phyloP scores from a whole-genome alignment of 2,888 invertebrate species.

The Synergus gifuensis region DNA sequence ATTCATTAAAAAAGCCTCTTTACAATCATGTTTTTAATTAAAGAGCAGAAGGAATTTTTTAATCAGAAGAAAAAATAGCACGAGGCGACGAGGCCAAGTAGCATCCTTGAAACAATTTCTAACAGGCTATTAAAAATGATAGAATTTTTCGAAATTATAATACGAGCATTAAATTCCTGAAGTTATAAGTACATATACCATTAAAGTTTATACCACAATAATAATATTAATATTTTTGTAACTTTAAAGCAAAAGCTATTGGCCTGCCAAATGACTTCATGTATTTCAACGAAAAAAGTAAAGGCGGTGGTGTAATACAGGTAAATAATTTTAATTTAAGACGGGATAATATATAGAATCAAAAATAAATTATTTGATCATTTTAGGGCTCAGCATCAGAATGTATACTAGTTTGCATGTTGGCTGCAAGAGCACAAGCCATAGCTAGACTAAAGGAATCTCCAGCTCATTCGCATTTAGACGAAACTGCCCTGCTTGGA shows the following conservation, averaged over 20 bases:
- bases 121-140: background rate
- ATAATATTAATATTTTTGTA: background rate
- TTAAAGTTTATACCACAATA: background rate
- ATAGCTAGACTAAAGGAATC: constrained; percentile 89
- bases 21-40: background rate
- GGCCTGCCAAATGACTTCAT: constrained; percentile 94
- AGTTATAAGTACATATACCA: background rate
- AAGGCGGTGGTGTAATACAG: constrained; percentile 96
- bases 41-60: background rate
- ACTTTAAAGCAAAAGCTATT: constrained; percentile 88
- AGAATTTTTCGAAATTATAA: background rate
- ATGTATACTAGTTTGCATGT: constrained; percentile 93
- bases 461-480: constrained; percentile 88
- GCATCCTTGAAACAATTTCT: background rate
- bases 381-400: constrained; percentile 96
- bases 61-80: background rate
- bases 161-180: background rate
- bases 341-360: background rate
- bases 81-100: background rate
- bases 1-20: background rate
- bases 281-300: constrained; percentile 89
- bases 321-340: constrained; percentile 77
- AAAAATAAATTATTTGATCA: constrained; percentile 43
- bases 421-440: constrained; percentile 94
- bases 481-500: constrained; percentile 93